A percentile compares a stretch with the other conserved stretches of the same genome.
These are phyloP conservation scores for Drosophila testacea DNA, from an alignment of 2,888 invertebrate species.

Conservation along the genomic window DNA sequence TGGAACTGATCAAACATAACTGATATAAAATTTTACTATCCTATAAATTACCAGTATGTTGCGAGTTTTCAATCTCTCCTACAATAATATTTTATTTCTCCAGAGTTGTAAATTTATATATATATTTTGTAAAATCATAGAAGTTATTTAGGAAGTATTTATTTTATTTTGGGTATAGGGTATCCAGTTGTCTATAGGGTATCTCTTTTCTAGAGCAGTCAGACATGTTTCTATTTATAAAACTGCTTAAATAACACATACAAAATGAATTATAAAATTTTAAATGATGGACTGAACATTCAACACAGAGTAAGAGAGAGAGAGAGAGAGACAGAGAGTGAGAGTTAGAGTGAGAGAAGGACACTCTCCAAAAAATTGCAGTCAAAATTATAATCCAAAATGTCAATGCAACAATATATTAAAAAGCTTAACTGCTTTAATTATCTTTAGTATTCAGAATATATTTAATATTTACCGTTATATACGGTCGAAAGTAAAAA, in stretches of 20 bases:
- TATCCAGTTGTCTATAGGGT: not conserved
- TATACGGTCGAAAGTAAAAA: constrained; percentile 50
- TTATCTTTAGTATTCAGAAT: constrained; percentile 38
- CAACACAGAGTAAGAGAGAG: not conserved
- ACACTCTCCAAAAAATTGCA: constrained; percentile 26
- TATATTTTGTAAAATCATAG: not conserved
- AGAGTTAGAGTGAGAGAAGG: not conserved
- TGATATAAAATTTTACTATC: not conserved
- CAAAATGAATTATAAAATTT: constrained; percentile 33
- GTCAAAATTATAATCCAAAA: constrained; percentile 37
- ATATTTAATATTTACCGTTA: constrained; percentile 74
- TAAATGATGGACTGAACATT: constrained; percentile 19
- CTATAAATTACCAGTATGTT: not conserved
- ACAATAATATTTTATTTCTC: too few relatives aligned
- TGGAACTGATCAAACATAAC: not conserved
- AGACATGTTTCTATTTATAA: constrained; percentile 26
- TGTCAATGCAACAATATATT: constrained; percentile 56
- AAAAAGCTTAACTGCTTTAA: constrained; percentile 53
- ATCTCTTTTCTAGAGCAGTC: not conserved
- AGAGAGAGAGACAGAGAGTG: not conserved
- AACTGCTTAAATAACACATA: constrained; percentile 17
- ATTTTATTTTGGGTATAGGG: not conserved
- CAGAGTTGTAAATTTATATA: not conserved
- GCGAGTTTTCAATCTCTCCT: too few relatives aligned
- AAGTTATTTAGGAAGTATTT: too few relatives aligned